Evolutionary conservation across 2,113 vertebrate genomes (phyloP).

Genomic region (Danio rerio): GRCz12tu NC_133181.1:220001-220500

Average conservation of each 20-base stretch:
- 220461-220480: constrained; percentile 66
- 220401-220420: background rate
- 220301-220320: constrained; percentile 71
- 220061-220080: no score
- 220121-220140: constrained; percentile 76
- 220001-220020: no score
- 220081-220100: no score
- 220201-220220: constrained; percentile 67
- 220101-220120: no score
- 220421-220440: constrained; percentile 65
- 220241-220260: constrained; percentile 53
- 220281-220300: constrained; percentile 63
- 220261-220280: constrained; percentile 30
- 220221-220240: constrained; percentile 63
- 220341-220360: no score
- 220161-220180: constrained; percentile 68
- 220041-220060: no score
- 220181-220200: constrained; percentile 72
- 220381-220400: background rate
- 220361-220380: background rate
- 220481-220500: constrained; percentile 76
- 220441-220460: constrained; percentile 59
- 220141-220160: constrained; percentile 76
- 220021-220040: no score
- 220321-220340: constrained; percentile 67